These are phyloP conservation scores for Hydra vulgaris DNA, from an alignment of 30 jellyfish, hydroid and myxozoan genomes.

Conservation along the genomic window DNA sequence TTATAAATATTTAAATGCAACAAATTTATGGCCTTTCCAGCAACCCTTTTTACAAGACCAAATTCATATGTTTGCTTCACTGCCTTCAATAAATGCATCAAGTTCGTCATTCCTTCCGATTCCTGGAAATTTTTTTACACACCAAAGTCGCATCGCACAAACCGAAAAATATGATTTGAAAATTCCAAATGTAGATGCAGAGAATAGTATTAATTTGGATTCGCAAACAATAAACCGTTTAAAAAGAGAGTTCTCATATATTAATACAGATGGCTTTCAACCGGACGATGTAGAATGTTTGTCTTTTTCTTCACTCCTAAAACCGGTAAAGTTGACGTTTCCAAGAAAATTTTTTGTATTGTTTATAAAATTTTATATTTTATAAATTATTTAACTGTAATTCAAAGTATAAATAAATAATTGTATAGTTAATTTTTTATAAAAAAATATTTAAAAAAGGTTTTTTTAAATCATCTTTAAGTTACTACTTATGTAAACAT, in stretches of 20 bases:
- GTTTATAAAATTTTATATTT: no score
- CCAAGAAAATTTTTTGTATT: no score
- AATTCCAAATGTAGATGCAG: background rate
- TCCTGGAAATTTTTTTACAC: background rate
- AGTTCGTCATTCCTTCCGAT: background rate
- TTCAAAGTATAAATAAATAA: no score
- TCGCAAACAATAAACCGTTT: background rate
- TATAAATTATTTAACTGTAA: no score
- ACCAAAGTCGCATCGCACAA: background rate
- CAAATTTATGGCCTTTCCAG: background rate
- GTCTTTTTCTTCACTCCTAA: background rate
- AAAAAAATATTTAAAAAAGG: no score
- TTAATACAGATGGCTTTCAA: background rate
- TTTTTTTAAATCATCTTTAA: no score
- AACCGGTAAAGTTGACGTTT: background rate
- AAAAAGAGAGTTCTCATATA: background rate
- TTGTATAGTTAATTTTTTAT: no score
- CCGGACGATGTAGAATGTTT: background rate
- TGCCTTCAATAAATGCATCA: background rate
- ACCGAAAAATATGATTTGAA: background rate
- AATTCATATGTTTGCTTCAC: background rate
- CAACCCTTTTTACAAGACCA: background rate
- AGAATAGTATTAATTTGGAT: background rate
- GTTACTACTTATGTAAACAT: no score
- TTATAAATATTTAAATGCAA: background rate